Percentiles rank a stretch among this genome's conserved stretches.
Evolutionary conservation across 2,888 invertebrate species (phyloP).

Genomic region (Alviniconcha strummeri): DNA sequence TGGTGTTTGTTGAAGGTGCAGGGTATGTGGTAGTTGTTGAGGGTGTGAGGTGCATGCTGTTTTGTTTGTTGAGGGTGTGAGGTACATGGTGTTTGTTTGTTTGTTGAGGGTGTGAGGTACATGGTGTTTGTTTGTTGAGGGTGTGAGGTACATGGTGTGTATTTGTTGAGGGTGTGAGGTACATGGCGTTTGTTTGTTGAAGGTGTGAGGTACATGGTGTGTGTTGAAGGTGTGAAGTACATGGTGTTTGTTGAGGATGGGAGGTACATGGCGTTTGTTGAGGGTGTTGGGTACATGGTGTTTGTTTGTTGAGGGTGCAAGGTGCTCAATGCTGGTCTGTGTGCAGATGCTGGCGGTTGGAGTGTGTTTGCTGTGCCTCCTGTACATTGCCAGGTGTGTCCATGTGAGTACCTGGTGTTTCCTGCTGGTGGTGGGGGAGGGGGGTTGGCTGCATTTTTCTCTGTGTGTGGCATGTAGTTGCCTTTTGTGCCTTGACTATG

Average conservation of each 20-base stretch:
- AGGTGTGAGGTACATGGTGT: too few relatives aligned
- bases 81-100: background rate
- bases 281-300: background rate
- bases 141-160: too few relatives aligned
- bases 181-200: too few relatives aligned
- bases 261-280: background rate
- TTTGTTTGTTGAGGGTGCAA: too few relatives aligned
- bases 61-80: background rate
- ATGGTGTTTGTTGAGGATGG: background rate
- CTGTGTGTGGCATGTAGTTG: too few relatives aligned
- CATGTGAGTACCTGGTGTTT: background rate
- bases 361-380: background rate
- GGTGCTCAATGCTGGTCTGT: background rate
- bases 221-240: background rate
- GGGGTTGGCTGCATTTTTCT: background rate
- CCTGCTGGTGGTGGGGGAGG: background rate
- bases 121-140: too few relatives aligned
- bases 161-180: too few relatives aligned
- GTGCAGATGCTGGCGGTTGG: constrained; percentile 14
- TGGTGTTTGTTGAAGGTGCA: background rate
- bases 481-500: too few relatives aligned
- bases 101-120: too few relatives aligned
- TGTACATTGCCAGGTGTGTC: constrained; percentile 5
- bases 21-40: background rate
- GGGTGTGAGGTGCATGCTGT: background rate